Evolutionary conservation across 2,113 vertebrate species (phyloP), one percentile per base, ranked within the genome.

Genomic region (Myotis davidii): DNA sequence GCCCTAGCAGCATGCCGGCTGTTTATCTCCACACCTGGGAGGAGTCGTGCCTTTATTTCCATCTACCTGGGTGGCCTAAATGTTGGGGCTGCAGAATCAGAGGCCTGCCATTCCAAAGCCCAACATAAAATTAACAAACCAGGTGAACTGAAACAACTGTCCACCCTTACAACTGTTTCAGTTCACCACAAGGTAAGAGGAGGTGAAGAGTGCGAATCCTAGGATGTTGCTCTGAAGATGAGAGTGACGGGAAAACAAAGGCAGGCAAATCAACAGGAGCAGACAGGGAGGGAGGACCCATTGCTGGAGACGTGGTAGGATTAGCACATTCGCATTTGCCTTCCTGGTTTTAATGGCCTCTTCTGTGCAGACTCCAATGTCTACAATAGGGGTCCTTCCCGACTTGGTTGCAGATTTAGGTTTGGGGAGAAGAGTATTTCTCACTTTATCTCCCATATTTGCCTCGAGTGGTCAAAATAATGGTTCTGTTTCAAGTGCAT

Each of bases 371-470:
- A 59, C 14, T 81, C 39, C 37, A 76, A 11, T 16, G 34, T 17
- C 5, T 5, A 29, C 2, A 20, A 17, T 12, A 5, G 1, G 16
- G 72, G 39, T 83, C 27, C 37, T 25, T 48, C 14, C 2, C 18
- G 29, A 25, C 18, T 79, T 45, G 4, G 11, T 9, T 65, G 11
- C 56, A 97, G 20, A 89, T 21, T 61, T 23, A 86, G 69, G 5
- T 78, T 87, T 91, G 83, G 27, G 11, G 3, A 90, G 21, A 76
- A 85, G 0, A 79, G 4, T 14, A 69, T 9, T 83, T 84, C 42
- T 85, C 52, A 59, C 86, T 91, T 93, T 45, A 48, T 91, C 34
- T 91, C 79, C 54, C 50, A 72, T 37, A 78, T 76, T 90, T 79
- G 14, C 86, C 73, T 78, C 14, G 8, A 94, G 61, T 61, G 29